Evolutionary conservation across 2,113 vertebrate genomes (phyloP).

Genomic region (Tetrao urogallus): DNA sequence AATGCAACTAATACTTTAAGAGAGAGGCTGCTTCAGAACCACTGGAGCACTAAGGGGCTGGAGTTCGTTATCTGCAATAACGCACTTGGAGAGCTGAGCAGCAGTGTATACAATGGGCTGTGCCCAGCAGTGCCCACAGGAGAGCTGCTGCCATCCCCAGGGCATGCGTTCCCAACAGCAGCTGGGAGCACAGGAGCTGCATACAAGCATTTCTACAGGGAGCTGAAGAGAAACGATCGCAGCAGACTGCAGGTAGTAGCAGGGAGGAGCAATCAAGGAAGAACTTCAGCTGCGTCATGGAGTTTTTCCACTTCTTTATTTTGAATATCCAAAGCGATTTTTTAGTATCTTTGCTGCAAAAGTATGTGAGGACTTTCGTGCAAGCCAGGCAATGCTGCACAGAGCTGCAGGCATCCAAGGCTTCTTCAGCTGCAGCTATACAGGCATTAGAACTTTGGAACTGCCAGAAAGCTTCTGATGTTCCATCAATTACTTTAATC

Average conservation of each 20-base stretch:
- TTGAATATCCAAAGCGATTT: not conserved
- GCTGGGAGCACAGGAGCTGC: not conserved
- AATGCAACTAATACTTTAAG: not conserved
- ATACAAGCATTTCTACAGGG: not conserved
- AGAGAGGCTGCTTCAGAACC: conserved; percentile 8
- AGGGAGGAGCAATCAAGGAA: not conserved
- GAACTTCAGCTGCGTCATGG: not conserved
- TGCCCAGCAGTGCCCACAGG: not conserved
- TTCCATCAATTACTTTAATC: rapidly evolving
- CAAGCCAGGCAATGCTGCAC: not conserved
- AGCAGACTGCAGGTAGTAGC: not conserved
- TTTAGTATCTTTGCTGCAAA: not conserved
- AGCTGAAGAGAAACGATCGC: not conserved
- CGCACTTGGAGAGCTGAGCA: not conserved
- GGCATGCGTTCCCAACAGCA: not conserved
- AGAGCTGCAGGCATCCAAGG: not conserved
- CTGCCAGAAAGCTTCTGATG: rapidly evolving
- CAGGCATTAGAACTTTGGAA: not conserved
- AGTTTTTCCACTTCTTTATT: not conserved
- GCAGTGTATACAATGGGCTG: not conserved
- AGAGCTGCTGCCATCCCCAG: not conserved
- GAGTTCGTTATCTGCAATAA: not conserved
- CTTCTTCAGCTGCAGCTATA: not conserved
- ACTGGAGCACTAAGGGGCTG: conserved; percentile 29
- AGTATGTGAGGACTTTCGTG: not conserved